Percentiles rank a stretch among this genome's conserved stretches.
These are phyloP conservation scores for Drosophila gaucha DNA, from an alignment of 2,888 invertebrate genomes.

Conservation along the genomic window DNA sequence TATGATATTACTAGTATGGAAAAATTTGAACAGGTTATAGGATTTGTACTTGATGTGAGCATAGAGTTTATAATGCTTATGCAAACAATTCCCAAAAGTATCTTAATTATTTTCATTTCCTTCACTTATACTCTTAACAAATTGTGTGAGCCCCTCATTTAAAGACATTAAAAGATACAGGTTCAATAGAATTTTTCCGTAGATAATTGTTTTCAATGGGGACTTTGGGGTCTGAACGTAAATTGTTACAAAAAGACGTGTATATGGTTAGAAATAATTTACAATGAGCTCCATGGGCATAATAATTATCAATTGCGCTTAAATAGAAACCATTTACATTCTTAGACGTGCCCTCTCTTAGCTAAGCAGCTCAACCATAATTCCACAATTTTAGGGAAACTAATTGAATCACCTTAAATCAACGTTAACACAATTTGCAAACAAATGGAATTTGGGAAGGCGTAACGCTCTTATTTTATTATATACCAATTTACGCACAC, in stretches of 20 bases:
- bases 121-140: too few species aligned
- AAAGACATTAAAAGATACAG: too few species aligned
- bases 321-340: conserved; percentile 3
- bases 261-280: conserved; percentile 1
- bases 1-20: too few species aligned
- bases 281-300: neutral
- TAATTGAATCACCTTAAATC: conserved; percentile 46
- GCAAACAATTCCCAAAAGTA: neutral
- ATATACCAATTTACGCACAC: conserved; percentile 40
- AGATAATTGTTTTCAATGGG: too few species aligned
- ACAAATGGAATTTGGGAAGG: conserved; percentile 29
- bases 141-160: neutral
- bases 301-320: conserved; percentile 11
- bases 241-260: neutral
- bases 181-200: too few species aligned
- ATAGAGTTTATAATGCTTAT: neutral
- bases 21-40: too few species aligned
- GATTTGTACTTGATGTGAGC: neutral
- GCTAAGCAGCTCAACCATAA: conserved; percentile 12
- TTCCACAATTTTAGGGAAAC: conserved; percentile 15
- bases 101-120: conserved; percentile 1
- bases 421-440: conserved; percentile 41
- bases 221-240: too few species aligned
- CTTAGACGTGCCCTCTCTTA: neutral
- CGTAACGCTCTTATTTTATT: conserved; percentile 38